Evolutionary conservation across 2,113 vertebrate genomes (phyloP), one percentile per base, ranked within the genome.

Genomic region (Anolis sagrei): DNA sequence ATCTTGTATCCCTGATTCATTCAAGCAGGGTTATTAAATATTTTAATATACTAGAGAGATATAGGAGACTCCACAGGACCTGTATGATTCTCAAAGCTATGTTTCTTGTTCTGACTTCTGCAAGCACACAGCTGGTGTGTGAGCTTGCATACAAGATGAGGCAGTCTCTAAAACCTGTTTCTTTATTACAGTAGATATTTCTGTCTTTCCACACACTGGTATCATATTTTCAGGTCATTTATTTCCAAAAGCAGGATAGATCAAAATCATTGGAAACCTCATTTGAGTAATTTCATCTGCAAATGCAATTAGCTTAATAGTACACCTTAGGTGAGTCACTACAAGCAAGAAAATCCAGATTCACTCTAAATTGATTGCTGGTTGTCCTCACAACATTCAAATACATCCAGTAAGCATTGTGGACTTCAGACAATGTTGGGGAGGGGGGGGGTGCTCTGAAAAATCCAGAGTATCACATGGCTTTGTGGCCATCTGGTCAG

Each of bases 21-120:
- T 83, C 85, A 51, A 79, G 83, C 51, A 3, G 0, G 25, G 0
- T 64, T 82, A 58, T 82, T 80, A 86, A 66, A 34, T 86, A 73
- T 48, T 90, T 90, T 78, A 82, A 34, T 7, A 68, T 81, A 78
- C 2, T 16, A 78, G 81, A 4, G 7, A 88, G 68, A 61, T 69
- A 44, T 44, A 82, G 86, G 64, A 82, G 39, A 66, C 2, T 4
- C 82, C 36, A 4, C 19, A 1, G 70, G 70, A 84, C 11, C 73
- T 16, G 25, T 5, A 85, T 80, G 86, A 48, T 5, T 66, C 23
- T 25, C 3, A n/a, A 61, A 54, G 61, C 58, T 14, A 61, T 29
- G 0, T 8, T 10, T 66, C 18, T 82, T 69, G 3, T 18, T 66
- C 25, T 76, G 75, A 89, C 75, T 13, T 82, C 82, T 75, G 29